phyloP scores from a whole-genome alignment of 2,797 vertebrate genomes.

The Oreochromis grahami region DNA sequence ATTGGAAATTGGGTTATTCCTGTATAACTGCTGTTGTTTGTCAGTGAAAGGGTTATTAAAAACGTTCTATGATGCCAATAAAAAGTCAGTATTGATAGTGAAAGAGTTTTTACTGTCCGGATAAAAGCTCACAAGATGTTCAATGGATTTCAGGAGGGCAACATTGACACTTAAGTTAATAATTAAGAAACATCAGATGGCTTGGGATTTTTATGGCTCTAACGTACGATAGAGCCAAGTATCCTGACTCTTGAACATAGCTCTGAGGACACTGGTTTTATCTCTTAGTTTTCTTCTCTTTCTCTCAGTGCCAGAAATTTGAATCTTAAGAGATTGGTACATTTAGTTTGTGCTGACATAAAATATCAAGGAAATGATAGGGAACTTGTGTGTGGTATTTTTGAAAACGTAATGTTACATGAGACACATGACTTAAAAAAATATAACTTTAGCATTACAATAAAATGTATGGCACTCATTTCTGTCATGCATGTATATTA shows the following conservation, averaged over 20 bases:
- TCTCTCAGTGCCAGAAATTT: neutral
- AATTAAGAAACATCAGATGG: neutral
- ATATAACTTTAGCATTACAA: neutral
- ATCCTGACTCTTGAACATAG: neutral
- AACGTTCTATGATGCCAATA: neutral
- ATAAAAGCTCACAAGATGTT: neutral
- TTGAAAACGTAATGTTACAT: neutral
- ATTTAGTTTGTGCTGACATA: neutral
- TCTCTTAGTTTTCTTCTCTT: neutral
- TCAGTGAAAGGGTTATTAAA: neutral
- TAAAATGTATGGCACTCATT: neutral
- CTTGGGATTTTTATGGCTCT: neutral
- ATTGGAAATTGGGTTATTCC: slow-evolving; percentile 61
- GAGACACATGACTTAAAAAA: neutral
- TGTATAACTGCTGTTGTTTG: neutral
- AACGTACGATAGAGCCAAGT: neutral
- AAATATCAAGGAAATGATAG: neutral
- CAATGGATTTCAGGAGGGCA: no score
- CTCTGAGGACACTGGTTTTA: neutral
- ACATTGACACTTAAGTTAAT: neutral
- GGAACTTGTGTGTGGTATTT: neutral
- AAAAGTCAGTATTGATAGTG: neutral
- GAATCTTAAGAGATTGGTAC: neutral
- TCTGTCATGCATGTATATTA: neutral
- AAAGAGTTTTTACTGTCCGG: neutral